Conservation (phyloP, 64 coral and sea anemone species). For the Montipora cactus region DNA sequence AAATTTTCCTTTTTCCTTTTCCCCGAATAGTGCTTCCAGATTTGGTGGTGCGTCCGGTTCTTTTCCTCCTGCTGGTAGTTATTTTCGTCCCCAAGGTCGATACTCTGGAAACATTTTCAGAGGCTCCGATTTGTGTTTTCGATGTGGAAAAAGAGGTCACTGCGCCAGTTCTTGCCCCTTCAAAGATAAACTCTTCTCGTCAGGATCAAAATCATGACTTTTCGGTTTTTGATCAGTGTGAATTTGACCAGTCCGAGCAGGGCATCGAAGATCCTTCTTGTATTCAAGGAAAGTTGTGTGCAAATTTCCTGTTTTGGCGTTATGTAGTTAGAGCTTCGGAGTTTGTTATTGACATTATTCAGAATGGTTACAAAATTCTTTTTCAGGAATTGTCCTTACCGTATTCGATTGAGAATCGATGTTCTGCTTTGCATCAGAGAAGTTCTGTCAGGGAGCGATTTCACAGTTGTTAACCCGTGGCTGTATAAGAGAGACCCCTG, state of each 20-base stretch:
- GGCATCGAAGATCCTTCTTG: neutral
- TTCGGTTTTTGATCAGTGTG: too few species aligned
- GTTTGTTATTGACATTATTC: conserved; percentile 57
- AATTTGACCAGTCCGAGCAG: too few species aligned
- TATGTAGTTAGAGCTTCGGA: conserved; percentile 25
- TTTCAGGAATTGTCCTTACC: neutral
- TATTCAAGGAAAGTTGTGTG: conserved; percentile 32
- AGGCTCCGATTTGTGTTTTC: too few species aligned
- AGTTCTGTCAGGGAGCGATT: conserved; percentile 53
- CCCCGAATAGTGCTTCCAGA: neutral
- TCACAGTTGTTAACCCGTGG: conserved; percentile 35
- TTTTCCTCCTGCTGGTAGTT: neutral
- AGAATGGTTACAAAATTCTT: conserved; percentile 66
- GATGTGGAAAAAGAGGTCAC: too few species aligned
- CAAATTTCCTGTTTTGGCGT: neutral
- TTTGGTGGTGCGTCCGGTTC: neutral
- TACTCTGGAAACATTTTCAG: neutral
- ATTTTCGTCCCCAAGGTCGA: conserved; percentile 58
- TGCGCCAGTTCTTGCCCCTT: too few species aligned
- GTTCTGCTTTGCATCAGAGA: conserved; percentile 8
- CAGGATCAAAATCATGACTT: too few species aligned
- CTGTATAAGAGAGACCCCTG: conserved; percentile 57
- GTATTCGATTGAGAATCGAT: conserved; percentile 41
- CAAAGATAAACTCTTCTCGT: too few species aligned
- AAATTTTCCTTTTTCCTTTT: too few species aligned